phyloP scores from a whole-genome alignment of 2,113 vertebrate genomes.

The Microcebus lehilahytsara region DNA sequence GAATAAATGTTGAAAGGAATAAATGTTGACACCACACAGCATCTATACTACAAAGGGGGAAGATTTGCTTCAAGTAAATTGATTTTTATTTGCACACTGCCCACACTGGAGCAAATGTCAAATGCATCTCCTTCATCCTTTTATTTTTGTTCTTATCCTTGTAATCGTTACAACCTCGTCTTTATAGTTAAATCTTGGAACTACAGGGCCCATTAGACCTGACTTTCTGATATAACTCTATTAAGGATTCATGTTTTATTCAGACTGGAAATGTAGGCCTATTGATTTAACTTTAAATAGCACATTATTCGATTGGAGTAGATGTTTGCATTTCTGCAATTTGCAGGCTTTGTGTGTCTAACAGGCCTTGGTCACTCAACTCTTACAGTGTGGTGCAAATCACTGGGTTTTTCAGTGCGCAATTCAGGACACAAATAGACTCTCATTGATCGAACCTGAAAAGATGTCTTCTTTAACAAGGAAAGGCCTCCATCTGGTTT shows the following conservation, averaged over 20 bases:
- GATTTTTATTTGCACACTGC: conserved; percentile 17
- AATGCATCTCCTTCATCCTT: neutral
- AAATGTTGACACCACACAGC: neutral
- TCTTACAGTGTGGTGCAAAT: neutral
- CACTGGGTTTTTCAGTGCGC: neutral
- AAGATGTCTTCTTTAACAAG: neutral
- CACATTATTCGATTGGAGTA: neutral
- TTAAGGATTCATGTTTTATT: conserved; percentile 76
- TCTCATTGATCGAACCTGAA: neutral
- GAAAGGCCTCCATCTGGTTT: neutral
- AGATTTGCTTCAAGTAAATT: neutral
- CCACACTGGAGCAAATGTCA: neutral
- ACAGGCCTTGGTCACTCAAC: neutral
- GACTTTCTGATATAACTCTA: conserved; percentile 64
- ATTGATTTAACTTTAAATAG: conserved; percentile 68
- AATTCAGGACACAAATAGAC: neutral
- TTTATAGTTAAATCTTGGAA: conserved; percentile 17
- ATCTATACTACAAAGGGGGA: neutral
- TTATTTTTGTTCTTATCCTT: neutral
- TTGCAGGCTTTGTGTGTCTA: neutral
- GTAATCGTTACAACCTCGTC: neutral
- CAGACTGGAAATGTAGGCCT: conserved; percentile 54
- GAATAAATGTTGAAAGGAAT: neutral
- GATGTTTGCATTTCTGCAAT: conserved; percentile 33
- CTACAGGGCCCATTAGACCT: conserved; percentile 38